Evolutionary conservation across 2,113 vertebrate species (phyloP), one percentile per base, ranked within the genome.

Genomic region (Misgurnus anguillicaudatus): DNA sequence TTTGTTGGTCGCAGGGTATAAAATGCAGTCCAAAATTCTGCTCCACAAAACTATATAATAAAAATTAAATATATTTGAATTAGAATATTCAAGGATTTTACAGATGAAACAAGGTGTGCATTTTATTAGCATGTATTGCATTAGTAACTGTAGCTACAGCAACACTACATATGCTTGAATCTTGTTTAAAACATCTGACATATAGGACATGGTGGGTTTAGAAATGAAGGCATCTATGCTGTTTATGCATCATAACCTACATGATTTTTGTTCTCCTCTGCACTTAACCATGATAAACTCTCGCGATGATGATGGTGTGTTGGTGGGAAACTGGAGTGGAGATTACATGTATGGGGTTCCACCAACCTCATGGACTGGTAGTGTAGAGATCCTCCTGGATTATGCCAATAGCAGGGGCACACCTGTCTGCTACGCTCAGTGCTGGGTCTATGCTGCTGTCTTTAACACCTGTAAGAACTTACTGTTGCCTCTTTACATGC

Each of bases 381-480:
- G 98, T 13, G 93, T 95, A 0, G 96, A 99, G 70, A 99, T 99
- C 85, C 91, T 99, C 5, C 73, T 96, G 82, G 91, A 90, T 81
- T 99, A 96, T 21, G 84, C 82, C 64, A 89, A 86, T 64, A 93
- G 92, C 42, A 82, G 85, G 66, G 83, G 82, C 42, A 39, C 9
- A 36, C 94, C 98, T 0, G 95, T 99, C 17, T 87, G 90, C 58
- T 99, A 96, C 0, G 96, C 96, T 13, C 98, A 99, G 80, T 99
- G 98, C 88, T 99, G 98, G 98, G 98, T 99, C 88, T 99, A 95
- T 38, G 95, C 98, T 0, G 96, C 94, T 3, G 95, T 99, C 85
- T 96, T 99, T 88, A 99, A 97, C 86, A 95, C 96, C 0, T 97
- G 98, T 99, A 92, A 93, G 97, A 91, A 74, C 31, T 51, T 14